These are phyloP conservation scores for Callithrix jacchus DNA, from an alignment of 2,113 vertebrate species.

Conservation along the genomic window DNA sequence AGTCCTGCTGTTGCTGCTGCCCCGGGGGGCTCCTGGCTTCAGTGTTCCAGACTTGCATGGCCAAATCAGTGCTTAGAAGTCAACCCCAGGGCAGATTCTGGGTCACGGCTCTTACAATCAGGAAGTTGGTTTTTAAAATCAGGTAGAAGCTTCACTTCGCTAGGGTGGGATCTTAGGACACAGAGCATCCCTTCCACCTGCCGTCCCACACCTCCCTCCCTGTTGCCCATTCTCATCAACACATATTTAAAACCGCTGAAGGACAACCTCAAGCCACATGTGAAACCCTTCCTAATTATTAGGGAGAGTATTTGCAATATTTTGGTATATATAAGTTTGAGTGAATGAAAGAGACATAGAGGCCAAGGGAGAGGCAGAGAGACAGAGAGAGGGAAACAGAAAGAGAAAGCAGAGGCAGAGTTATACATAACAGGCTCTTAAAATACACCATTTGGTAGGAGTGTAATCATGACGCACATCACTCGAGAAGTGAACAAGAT, in stretches of 20 bases:
- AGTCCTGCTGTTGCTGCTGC: rapidly evolving
- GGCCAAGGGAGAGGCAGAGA: neutral
- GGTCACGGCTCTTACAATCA: neutral
- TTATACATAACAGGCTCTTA: neutral
- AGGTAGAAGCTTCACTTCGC: neutral
- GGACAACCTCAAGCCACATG: neutral
- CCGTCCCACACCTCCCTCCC: neutral
- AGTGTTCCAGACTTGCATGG: neutral
- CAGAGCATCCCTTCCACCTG: too few species aligned
- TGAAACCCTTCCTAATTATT: neutral
- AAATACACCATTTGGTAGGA: neutral
- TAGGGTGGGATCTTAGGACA: neutral
- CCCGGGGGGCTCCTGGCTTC: rapidly evolving
- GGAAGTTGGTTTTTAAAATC: neutral
- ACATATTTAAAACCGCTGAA: neutral
- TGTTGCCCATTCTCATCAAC: neutral
- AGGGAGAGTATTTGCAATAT: neutral
- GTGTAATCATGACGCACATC: neutral
- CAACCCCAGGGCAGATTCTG: neutral
- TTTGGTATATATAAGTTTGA: constrained; percentile 3
- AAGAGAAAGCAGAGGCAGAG: neutral
- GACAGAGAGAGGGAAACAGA: neutral
- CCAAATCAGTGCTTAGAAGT: neutral
- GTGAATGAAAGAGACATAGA: neutral
- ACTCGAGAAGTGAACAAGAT: neutral